Base-by-base conservation (phyloP, 2,888 invertebrate species). In the Aphodius sticticus region DNA sequence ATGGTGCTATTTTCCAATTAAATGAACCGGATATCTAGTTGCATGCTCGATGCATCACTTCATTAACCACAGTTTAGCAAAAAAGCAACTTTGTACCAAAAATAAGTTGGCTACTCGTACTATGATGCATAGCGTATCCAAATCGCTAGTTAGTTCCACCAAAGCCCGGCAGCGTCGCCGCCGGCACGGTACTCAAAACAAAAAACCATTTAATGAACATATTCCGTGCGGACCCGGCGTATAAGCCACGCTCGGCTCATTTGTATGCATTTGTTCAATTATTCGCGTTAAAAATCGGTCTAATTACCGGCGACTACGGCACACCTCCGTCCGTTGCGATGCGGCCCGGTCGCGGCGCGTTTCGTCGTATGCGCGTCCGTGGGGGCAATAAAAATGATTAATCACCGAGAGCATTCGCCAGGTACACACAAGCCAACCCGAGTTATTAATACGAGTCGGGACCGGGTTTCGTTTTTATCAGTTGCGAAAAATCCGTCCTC, bases 161-260 rank as follows among this genome's bases (percentile, higher is more conserved):
- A 5, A 53, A 7, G 12, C 53, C 53, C 53, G 53, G 53, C 12
- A 53, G 53, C 53, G 53, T 53, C 53, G 53, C 53, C 12, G 53
- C 9, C 53, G 26, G 2, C 7, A 9, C 53, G 53, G 9, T 5
- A 7, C 53, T 53, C 53, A 7, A 53, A 53, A 53, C 53, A 53
- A 53, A 53, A 53, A 53, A 53, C 53, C 53, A 53, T 53, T 53
- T 53, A 53, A 53, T 53, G 53, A 53, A 53, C 53, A 53, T 53
- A 53, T 53, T 53, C 53, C 53, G 53, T 53, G 53, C 53, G 53
- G 53, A 9, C 12, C 7, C 1, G 12, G 53, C 53, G 53, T 53
- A 53, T 53, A 53, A 53, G 53, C 53, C 53, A 53, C 53, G 53
- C 53, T 53, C 53, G 53, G 53, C 53, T 53, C 53, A 53, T 53